Base-by-base conservation (phyloP, 2,888 invertebrate genomes). In the Brachycybe producta region DNA sequence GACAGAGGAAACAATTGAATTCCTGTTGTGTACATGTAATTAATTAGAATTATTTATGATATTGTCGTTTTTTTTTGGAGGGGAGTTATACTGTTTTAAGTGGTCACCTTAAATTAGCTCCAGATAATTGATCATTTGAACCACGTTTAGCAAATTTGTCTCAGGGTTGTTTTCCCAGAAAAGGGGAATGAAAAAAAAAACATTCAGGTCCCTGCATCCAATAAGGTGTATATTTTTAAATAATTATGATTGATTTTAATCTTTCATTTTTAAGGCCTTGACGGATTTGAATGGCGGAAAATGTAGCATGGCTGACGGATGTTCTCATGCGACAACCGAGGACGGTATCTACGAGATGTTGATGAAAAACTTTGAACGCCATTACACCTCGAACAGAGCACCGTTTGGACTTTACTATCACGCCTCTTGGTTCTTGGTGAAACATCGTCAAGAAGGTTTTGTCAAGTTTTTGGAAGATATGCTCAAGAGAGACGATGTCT, bases 221-320 rank as follows among this genome's bases (percentile, higher is more conserved):
- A n/a, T n/a, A n/a, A n/a, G n/a, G n/a, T n/a, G n/a, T n/a, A n/a
- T n/a, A n/a, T n/a, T n/a, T 8, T 38, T 13, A 8, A 42, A 42
- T 42, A 23, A 42, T 38, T 36, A 11, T 30, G 13, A 30, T 8
- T 30, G 11, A 8, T 27, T 21, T 28, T 27, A 44, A 28, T 44
- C 17, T n/a, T 43, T 36, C n/a, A n/a, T 38, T 47, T 19, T 42
- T 42, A 4, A 51, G 44, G 51, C 51, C n/a, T 19, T 51, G 21
- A 51, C 43, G 1, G 51, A 51, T 26, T 71, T 91, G 61, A 88
- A 87, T 62, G 91, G 91, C 38, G 91, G 91, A 13, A 78, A 91
- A 57, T 91, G 91, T 65, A 90, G 90, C 5, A 91, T 91, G 91
- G 90, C 87, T 56, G 91, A 91, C 63, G 90, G 90, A 47, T 91